These are phyloP conservation scores for Laticauda laticaudata DNA, from an alignment of 2,113 vertebrate genomes.

Conservation along the genomic window DNA sequence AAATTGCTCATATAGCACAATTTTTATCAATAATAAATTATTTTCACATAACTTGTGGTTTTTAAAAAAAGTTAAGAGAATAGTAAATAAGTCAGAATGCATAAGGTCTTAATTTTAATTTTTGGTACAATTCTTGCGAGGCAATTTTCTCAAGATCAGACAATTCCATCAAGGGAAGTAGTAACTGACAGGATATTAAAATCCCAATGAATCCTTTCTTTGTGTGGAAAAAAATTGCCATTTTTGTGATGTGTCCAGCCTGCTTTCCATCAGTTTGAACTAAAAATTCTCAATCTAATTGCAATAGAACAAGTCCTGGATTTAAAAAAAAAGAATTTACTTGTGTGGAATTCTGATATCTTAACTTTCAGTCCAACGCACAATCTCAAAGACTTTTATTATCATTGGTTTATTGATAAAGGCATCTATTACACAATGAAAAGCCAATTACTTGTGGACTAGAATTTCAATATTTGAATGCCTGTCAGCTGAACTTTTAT, in stretches of 20 bases:
- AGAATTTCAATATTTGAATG: not conserved
- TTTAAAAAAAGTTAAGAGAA: slow-evolving; percentile 15
- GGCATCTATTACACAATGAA: not conserved
- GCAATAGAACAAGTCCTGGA: no score
- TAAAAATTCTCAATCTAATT: not conserved
- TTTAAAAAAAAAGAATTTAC: not conserved
- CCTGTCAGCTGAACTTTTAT: not conserved
- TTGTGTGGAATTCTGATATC: not conserved
- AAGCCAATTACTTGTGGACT: not conserved
- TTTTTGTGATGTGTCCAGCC: not conserved
- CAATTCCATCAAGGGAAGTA: slow-evolving; percentile 6
- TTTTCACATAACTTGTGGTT: not conserved
- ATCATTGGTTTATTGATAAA: not conserved
- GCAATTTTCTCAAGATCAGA: slow-evolving; percentile 13
- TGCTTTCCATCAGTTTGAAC: not conserved
- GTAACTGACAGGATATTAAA: not conserved
- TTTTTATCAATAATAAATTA: not conserved
- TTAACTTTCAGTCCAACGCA: not conserved
- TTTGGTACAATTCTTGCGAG: not conserved
- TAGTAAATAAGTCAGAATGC: not conserved
- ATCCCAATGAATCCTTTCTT: not conserved
- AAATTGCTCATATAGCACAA: not conserved
- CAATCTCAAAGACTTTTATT: not conserved
- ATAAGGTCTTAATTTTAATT: not conserved
- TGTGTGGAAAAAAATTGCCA: not conserved